A percentile compares a stretch with the other conserved stretches of the same genome.
These are phyloP conservation scores for Sylvietta virens DNA, from an alignment of 2,113 vertebrate genomes.

Conservation along the genomic window DNA sequence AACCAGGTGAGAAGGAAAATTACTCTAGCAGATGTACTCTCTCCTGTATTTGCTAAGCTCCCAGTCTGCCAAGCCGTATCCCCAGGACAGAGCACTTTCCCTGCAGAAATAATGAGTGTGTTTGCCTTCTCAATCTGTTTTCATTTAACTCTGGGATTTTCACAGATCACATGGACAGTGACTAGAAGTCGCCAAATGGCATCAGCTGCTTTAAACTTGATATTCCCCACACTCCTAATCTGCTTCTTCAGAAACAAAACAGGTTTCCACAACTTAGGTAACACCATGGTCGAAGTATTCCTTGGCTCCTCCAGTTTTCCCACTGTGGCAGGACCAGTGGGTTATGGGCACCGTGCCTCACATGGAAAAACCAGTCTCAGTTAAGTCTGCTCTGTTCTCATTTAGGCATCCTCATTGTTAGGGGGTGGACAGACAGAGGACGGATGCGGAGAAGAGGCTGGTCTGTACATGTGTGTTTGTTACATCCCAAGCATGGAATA, in stretches of 20 bases:
- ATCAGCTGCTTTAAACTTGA: not conserved
- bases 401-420: not conserved
- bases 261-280: not conserved
- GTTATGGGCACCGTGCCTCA: not conserved
- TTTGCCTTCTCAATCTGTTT: conserved; percentile 10
- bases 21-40: not conserved
- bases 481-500: not conserved
- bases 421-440: not conserved
- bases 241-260: not conserved
- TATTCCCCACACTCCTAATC: not conserved
- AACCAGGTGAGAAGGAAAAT: not conserved
- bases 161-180: not conserved
- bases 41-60: not conserved
- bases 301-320: not conserved
- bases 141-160: not conserved
- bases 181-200: not conserved
- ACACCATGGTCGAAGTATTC: not conserved
- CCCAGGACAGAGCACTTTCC: not conserved
- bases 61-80: not conserved
- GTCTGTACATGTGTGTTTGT: not conserved
- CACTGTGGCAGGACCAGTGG: not conserved
- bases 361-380: not conserved
- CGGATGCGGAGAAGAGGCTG: not conserved
- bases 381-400: not conserved
- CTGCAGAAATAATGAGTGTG: not conserved